phyloP scores from a whole-genome alignment of 2,888 invertebrate species.

The Gerris lacustris region DNA sequence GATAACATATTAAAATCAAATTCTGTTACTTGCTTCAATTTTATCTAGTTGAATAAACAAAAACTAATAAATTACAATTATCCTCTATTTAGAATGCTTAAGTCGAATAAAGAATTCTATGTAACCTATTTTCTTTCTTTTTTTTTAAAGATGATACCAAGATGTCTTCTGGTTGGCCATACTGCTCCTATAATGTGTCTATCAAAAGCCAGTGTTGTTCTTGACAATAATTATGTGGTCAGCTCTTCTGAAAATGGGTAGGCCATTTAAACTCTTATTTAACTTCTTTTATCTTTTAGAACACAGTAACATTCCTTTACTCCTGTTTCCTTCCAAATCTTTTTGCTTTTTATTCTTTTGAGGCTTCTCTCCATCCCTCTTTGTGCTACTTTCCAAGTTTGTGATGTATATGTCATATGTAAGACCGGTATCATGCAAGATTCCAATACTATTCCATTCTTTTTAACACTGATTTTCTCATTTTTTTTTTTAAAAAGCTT shows the following conservation, averaged over 20 bases:
- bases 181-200: slow-evolving; percentile 86
- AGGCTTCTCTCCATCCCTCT: neutral
- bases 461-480: too few species aligned
- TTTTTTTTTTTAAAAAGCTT: too few species aligned
- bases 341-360: slow-evolving; percentile 10
- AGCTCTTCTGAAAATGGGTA: slow-evolving; percentile 87
- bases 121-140: neutral
- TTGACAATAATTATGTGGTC: slow-evolving; percentile 81
- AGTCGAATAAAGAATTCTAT: too few species aligned
- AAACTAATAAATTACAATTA: too few species aligned
- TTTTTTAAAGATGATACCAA: slow-evolving; percentile 64
- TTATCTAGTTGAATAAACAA: too few species aligned
- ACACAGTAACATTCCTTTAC: slow-evolving; percentile 1
- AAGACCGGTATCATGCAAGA: too few species aligned
- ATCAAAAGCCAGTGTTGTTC: slow-evolving; percentile 45
- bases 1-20: too few species aligned
- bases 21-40: too few species aligned
- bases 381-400: too few species aligned
- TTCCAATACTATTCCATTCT: too few species aligned
- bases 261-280: slow-evolving; percentile 19
- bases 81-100: too few species aligned
- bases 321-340: slow-evolving; percentile 2
- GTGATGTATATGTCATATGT: too few species aligned
- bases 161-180: slow-evolving; percentile 87
- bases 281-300: slow-evolving; percentile 7